Base-by-base conservation (phyloP, 1,140 invertebrate species). In the Aphelinus certus region DNA sequence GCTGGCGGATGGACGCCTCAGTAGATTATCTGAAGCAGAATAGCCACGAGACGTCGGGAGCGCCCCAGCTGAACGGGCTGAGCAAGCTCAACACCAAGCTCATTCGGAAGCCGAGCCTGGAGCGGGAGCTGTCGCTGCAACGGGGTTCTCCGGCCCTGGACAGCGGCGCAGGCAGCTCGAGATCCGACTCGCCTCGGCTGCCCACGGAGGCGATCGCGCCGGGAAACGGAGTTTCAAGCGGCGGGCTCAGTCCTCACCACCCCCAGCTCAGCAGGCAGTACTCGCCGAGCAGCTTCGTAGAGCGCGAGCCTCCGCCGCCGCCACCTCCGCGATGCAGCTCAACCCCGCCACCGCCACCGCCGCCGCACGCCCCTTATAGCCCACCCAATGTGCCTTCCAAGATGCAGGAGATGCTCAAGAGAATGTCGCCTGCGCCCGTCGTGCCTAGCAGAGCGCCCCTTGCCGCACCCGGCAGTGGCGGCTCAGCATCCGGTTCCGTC, bases 131-230 rank as follows among this genome's bases (percentile, higher is more conserved):
- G 42, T 91, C 88, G 79, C 86, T 94, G 45, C 92, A 94, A 67
- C 90, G 95, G 68, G 93, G 93, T 6, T 96, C 95, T 86, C 95
- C 95, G 1, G 95, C 94, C 1, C 88, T 96, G 58, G 95, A 96
- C 78, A 96, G 94, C 60, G 94, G 94, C 5, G 94, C 94, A 10
- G 95, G 94, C 26, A 96, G 95, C 83, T 95, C 95, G 7, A 89
- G 96, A 46, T 97, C 95, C 0, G 95, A 97, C 82, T 96, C 94
- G 87, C 95, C 95, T 1, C 90, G 93, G n/a, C 71, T 87, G 43
- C 80, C 84, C 0, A 55, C 75, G 1, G 75, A 76, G 9, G 6
- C 61, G 42, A 26, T 26, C 26, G 26, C 26, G 26, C 26, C 26
- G 26, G 26, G 26, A 0, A 26, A 26, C 26, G 26, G 26, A 26